These are phyloP conservation scores for Artibeus lituratus DNA, from an alignment of 2,797 vertebrate species.

Conservation along the genomic window DNA sequence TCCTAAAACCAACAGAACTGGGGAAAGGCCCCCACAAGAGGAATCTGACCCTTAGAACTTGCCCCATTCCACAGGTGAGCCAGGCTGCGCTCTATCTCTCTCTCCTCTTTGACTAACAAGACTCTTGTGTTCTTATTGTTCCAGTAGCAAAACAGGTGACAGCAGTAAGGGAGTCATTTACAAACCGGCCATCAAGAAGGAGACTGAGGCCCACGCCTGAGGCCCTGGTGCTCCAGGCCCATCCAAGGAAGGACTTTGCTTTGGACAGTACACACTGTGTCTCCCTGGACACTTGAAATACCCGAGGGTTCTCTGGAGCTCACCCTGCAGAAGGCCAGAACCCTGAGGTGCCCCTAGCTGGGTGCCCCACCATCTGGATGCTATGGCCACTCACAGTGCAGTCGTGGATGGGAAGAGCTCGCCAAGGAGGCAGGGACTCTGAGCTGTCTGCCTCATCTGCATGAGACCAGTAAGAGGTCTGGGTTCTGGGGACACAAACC, in stretches of 20 bases:
- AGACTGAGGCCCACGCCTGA: conserved; percentile 85
- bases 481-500: not conserved
- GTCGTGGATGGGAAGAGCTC: not conserved
- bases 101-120: conserved; percentile 43
- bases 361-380: not conserved
- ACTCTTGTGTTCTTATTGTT: conserved; percentile 60
- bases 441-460: not conserved
- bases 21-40: not conserved
- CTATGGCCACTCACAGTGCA: not conserved
- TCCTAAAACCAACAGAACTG: not conserved
- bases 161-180: conserved; percentile 82
- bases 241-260: conserved; percentile 44
- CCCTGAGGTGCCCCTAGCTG: not conserved
- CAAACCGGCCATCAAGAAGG: conserved; percentile 78
- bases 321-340: not conserved
- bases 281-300: conserved; percentile 38
- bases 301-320: conserved; percentile 23
- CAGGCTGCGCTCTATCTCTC: not conserved
- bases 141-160: conserved; percentile 80
- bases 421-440: not conserved
- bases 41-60: not conserved
- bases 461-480: not conserved
- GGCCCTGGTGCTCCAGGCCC: not conserved
- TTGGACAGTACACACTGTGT: not conserved
- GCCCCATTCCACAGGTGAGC: not conserved